Evolutionary conservation across 30 jellyfish, hydroid and myxozoan species (phyloP).

Genomic region (Turritopsis rubra): DNA sequence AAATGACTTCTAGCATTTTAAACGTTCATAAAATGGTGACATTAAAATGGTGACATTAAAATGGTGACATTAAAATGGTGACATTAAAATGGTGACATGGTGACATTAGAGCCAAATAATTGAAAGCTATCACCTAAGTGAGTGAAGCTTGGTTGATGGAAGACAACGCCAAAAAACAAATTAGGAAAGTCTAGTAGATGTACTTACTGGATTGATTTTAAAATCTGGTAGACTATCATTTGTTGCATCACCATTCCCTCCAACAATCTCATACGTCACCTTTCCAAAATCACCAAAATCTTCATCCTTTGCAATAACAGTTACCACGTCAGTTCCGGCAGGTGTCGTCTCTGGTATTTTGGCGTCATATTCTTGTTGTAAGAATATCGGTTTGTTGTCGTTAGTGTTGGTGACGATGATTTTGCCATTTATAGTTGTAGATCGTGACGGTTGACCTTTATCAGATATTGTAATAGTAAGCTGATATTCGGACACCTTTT

Average conservation of each 20-base stretch:
- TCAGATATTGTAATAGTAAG: not conserved
- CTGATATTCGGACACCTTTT: not conserved
- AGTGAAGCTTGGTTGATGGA: too few relatives aligned
- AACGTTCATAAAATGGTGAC: too few relatives aligned
- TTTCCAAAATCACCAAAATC: not conserved
- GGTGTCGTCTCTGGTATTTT: slow-evolving; percentile 9
- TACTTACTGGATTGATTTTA: not conserved
- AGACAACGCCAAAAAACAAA: too few relatives aligned
- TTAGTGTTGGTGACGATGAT: not conserved
- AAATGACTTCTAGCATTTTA: too few relatives aligned
- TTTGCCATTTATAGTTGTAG: slow-evolving; percentile 4
- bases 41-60: not conserved
- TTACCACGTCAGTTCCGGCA: not conserved
- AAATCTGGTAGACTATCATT: not conserved
- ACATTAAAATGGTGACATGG: too few relatives aligned
- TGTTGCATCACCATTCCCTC: slow-evolving; percentile 1
- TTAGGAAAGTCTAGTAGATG: too few relatives aligned
- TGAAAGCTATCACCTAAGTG: too few relatives aligned
- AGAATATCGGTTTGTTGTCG: not conserved
- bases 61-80: too few relatives aligned
- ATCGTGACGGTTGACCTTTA: slow-evolving; percentile 2
- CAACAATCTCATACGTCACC: not conserved
- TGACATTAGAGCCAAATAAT: too few relatives aligned
- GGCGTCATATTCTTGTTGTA: not conserved
- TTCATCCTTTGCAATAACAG: not conserved